These are phyloP conservation scores for Venustoraphidia nigricollis DNA, from an alignment of 2,888 invertebrate species.

Conservation along the genomic window DNA sequence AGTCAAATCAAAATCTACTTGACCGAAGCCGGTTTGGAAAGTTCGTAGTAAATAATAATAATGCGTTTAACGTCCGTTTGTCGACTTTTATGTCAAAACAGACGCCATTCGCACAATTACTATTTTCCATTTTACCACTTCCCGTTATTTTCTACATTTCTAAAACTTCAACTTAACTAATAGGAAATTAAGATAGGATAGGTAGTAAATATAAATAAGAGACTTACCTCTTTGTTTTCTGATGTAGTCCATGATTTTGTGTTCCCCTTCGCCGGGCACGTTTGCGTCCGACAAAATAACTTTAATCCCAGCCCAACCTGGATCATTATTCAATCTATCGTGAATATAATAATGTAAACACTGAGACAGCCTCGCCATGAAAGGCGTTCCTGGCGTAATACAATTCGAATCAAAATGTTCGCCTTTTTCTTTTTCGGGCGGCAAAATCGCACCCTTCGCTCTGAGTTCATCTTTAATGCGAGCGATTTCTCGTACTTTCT, in stretches of 20 bases:
- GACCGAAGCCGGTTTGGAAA: no score
- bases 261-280: slow-evolving; percentile 96
- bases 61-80: no score
- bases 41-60: no score
- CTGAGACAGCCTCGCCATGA: slow-evolving; percentile 82
- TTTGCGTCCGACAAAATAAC: slow-evolving; percentile 98
- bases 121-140: no score
- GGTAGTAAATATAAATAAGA: background rate
- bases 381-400: slow-evolving; percentile 98
- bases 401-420: slow-evolving; percentile 98
- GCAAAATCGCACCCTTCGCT: slow-evolving; percentile 57
- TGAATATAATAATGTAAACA: slow-evolving; percentile 80
- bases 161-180: no score
- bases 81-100: no score
- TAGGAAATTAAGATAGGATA: no score
- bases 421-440: slow-evolving; percentile 77
- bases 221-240: slow-evolving; percentile 71
- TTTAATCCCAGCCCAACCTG: slow-evolving; percentile 89
- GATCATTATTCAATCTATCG: slow-evolving; percentile 77
- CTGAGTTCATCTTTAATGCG: slow-evolving; percentile 60
- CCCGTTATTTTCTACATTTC: no score
- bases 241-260: slow-evolving; percentile 99
- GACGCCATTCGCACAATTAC: no score
- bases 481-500: slow-evolving; percentile 76
- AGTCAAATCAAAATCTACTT: no score